phyloP scores from a whole-genome alignment of 2,888 invertebrate species.

The Rhodophaea formosa region DNA sequence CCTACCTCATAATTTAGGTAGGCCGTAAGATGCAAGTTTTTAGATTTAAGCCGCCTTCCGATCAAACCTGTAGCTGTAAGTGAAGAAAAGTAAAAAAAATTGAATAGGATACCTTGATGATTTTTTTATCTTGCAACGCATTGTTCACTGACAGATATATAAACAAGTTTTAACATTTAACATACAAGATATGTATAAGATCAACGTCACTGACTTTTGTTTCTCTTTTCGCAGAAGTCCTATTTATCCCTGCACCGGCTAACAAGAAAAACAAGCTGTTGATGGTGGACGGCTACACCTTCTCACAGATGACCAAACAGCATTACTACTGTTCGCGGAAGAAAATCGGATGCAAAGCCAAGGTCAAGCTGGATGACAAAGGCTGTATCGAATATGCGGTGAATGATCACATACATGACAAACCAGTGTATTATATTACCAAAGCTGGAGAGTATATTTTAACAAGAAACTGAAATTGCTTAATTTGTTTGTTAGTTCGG shows the following conservation, averaged over 20 bases:
- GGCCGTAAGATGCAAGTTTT: too few relatives aligned
- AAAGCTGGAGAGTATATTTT: slow-evolving; percentile 14
- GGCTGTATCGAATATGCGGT: neutral
- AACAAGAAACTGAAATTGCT: neutral
- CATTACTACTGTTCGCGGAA: slow-evolving; percentile 32
- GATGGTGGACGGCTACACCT: slow-evolving; percentile 31
- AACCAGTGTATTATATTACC: slow-evolving; percentile 11
- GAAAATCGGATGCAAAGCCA: slow-evolving; percentile 31
- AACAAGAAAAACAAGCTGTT: slow-evolving; percentile 16
- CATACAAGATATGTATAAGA: too few relatives aligned
- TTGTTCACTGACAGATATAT: too few relatives aligned
- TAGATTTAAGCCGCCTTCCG: too few relatives aligned
- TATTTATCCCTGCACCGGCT: neutral
- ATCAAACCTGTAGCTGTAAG: too few relatives aligned
- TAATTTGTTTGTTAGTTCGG: too few relatives aligned
- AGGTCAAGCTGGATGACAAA: slow-evolving; percentile 9
- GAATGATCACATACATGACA: slow-evolving; percentile 9
- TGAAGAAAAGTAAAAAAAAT: too few relatives aligned
- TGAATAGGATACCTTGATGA: too few relatives aligned
- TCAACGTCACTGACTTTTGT: too few relatives aligned
- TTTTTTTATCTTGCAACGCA: too few relatives aligned
- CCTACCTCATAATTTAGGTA: too few relatives aligned
- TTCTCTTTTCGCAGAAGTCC: neutral
- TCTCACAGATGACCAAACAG: slow-evolving; percentile 20
- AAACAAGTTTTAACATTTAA: too few relatives aligned